Evolutionary conservation across 1,140 invertebrate species (phyloP), one percentile per base, ranked within the genome.

Genomic region (Eubasilissa regina): DNA sequence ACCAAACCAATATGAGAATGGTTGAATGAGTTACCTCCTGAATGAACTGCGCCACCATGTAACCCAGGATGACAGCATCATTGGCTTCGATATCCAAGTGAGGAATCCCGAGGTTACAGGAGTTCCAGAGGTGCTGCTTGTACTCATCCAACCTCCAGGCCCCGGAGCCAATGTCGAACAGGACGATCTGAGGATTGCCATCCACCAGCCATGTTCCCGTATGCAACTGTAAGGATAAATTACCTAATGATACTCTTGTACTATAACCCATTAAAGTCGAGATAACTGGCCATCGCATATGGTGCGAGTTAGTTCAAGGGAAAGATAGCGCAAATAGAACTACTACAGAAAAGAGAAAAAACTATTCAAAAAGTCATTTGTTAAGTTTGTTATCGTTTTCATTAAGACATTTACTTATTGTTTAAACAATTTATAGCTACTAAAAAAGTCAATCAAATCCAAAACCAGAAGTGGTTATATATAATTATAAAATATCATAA

Each of bases 141-240:
- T 96, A 99, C 84, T 96, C 93, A 87, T 99, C 97, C 84, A 99
- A 87, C 88, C 99, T 98, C 95, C 96, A 98, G 0, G 97, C 95
- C 0, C 94, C 97, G 6, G 97, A 98, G 4, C 97, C 97, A 86
- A 99, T 97, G 86, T 99, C 98, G 89, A 99, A 99, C 0, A 99
- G 89, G 80, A 99, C 94, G 55, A 99, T 94, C 88, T 99, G 97
- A 0, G 99, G 99, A 90, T 98, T 99, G 17, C 99, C 99, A 87
- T 99, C 99, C 8, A 99, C 99, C 19, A 99, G 87, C 99, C 99
- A 99, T 35, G 97, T 94, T 21, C 98, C 98, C 79, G 96, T 98
- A 84, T 97, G 93, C 12, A 97, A 90, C 94, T 96, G 83, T 78
- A 88, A 83, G 75, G 19, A n/a, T 66, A 73, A 17, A 53, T 8